Percentiles rank a stretch among this genome's conserved stretches.
Conservation (phyloP, 1,140 invertebrate genomes). For the Wiebesia pumilae region DNA sequence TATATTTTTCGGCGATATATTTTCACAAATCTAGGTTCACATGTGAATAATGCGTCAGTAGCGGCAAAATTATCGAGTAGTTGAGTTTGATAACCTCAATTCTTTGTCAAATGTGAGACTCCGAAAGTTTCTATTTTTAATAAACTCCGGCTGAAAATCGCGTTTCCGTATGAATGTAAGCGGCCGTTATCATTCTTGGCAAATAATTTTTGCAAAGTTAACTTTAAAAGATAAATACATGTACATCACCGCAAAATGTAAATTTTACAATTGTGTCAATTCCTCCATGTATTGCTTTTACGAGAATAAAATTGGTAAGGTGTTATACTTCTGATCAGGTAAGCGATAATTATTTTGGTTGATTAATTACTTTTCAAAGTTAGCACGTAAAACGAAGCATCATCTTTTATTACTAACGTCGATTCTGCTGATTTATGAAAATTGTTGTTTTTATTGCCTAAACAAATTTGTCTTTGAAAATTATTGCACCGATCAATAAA, state of each 20-base stretch:
- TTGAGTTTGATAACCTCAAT: constrained; percentile 8
- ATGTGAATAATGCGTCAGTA: background rate
- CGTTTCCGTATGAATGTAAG: background rate
- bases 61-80: background rate
- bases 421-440: too few relatives aligned
- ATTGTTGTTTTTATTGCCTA: too few relatives aligned
- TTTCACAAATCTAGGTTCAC: background rate
- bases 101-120: background rate
- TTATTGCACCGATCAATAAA: too few relatives aligned
- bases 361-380: too few relatives aligned
- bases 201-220: background rate
- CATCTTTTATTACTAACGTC: too few relatives aligned
- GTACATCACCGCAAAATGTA: background rate
- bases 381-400: too few relatives aligned
- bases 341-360: too few relatives aligned
- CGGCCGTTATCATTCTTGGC: background rate
- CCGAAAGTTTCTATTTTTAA: background rate
- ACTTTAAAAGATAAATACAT: background rate
- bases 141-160: background rate
- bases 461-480: too few relatives aligned
- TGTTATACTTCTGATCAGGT: too few relatives aligned
- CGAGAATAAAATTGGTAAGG: too few relatives aligned
- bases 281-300: background rate
- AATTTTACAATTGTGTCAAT: background rate
- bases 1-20: background rate